Base-by-base conservation (phyloP, 1,140 invertebrate species). In the Rhynchophorus ferrugineus region DNA sequence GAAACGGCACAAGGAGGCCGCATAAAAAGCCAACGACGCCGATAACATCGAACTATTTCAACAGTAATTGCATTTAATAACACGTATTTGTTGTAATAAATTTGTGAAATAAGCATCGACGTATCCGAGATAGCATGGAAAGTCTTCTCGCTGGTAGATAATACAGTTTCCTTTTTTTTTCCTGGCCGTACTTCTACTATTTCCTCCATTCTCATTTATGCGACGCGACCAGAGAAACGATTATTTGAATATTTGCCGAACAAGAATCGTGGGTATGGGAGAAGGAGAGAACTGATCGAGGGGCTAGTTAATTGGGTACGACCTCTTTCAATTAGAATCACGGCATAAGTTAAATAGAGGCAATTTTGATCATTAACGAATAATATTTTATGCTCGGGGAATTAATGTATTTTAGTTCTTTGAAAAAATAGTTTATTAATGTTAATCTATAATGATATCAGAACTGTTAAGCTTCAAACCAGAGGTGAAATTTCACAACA, bases 41-140 rank as follows among this genome's bases (percentile, higher is more conserved):
- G 53, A 55, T 55, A 44, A 18, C 34, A 55, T 55, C 53, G 49
- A 13, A 35, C 24, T 39, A 45, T 55, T 55, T 49, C 46, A 37
- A 44, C 44, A 44, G 49, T 55, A 55, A 55, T 55, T 55, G 21
- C 45, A 24, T 20, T 35, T 55, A 55, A 55, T 55, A 55, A 55
- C 53, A 49, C 46, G 21, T 41, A 55, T 55, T 55, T 55, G 42
- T 44, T 44, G 53, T 46, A 49, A 55, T 55, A 55, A 55, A 55
- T 55, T 55, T 55, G 41, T 55, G 44, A 55, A 47, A 55, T 55
- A 55, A 55, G 46, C 46, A 55, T 55, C 53, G 24, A 5, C 5
- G 44, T 34, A 33, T 24, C 9, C 29, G 34, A 24, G 41, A 49
- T 55, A 44, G 42, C 36, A 55, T 43, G 44, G 44, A 55, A 49